Base-by-base conservation (phyloP, 1,140 invertebrate species). In the Trialeurodes vaporariorum region DNA sequence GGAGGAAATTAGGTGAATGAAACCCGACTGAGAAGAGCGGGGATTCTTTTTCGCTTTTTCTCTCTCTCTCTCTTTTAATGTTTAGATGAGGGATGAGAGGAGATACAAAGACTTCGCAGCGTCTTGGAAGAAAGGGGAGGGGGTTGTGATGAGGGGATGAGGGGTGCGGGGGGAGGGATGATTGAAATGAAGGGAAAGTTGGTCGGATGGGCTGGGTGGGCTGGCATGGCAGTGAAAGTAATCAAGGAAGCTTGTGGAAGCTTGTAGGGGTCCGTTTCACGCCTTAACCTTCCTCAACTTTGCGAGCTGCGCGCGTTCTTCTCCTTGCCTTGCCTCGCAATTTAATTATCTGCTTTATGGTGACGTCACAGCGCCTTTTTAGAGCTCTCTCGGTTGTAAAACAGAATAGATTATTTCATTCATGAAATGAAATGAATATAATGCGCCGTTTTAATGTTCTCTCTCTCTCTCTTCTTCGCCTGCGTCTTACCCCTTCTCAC, bases 271-370 rank as follows among this genome's bases (percentile, higher is more conserved):
- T 49, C 17, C 34, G 34, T 49, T 49, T 49, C 34, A 49, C 34
- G 34, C 34, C 34, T 49, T 49, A 49, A 49, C 34, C 34, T 49
- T 5, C 34, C 34, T 17, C 34, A 49, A 49, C 34, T 49, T n/a
- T n/a, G n/a, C n/a, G n/a, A n/a, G n/a, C n/a, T 49, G 34, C 34
- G 34, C 34, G 34, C 34, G 34, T n/a, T n/a, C n/a, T n/a, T n/a
- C n/a, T n/a, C n/a, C n/a, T n/a, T n/a, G n/a, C n/a, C n/a, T n/a
- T n/a, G n/a, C 34, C 34, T 49, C 34, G 5, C 34, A 49, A 49
- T 49, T 49, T 49, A 49, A 49, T 49, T 49, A 49, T 49, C 34
- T 49, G n/a, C n/a, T n/a, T n/a, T n/a, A n/a, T n/a, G n/a, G n/a
- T n/a, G 34, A 49, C 34, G 34, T 49, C 34, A 49, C 34, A 5